Conservation (phyloP, 2,888 invertebrate species). For the Oeneis ivallda region DNA sequence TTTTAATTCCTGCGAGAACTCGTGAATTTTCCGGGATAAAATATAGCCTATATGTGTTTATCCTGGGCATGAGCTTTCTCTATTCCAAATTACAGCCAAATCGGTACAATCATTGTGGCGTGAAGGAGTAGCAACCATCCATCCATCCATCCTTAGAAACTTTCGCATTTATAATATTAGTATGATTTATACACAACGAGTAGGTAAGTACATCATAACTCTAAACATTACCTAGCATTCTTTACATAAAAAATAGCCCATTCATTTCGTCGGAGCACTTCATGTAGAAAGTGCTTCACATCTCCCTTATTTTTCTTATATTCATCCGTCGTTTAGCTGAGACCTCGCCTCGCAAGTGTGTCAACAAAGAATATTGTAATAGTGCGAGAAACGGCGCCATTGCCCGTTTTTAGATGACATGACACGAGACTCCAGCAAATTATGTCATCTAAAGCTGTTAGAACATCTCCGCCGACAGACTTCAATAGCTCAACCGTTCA, state of each 20-base stretch:
- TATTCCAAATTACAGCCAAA: no score
- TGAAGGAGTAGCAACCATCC: no score
- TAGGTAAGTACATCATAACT: background rate
- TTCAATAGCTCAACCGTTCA: no score
- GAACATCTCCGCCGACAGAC: no score
- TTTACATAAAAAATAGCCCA: conserved; percentile 13
- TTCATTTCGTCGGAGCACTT: conserved; percentile 12
- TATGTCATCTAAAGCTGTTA: conserved; percentile 8
- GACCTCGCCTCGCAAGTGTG: conserved; percentile 19
- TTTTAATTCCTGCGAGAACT: no score
- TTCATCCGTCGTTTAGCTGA: conserved; percentile 18
- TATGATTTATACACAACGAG: background rate
- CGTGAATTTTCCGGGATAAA: no score
- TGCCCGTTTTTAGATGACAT: conserved; percentile 9
- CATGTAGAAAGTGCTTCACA: conserved; percentile 14
- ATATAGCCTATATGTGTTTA: no score
- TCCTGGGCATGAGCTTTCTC: no score
- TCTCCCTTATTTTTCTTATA: conserved; percentile 22
- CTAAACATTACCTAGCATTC: conserved; percentile 3
- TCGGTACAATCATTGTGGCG: no score
- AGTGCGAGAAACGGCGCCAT: conserved; percentile 8
- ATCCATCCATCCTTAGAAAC: no score
- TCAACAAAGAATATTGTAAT: conserved; percentile 22
- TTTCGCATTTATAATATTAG: no score
- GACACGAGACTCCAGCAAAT: conserved; percentile 11